Evolutionary conservation across 2,888 invertebrate genomes (phyloP).

Genomic region (Syrista parreyssii): DNA sequence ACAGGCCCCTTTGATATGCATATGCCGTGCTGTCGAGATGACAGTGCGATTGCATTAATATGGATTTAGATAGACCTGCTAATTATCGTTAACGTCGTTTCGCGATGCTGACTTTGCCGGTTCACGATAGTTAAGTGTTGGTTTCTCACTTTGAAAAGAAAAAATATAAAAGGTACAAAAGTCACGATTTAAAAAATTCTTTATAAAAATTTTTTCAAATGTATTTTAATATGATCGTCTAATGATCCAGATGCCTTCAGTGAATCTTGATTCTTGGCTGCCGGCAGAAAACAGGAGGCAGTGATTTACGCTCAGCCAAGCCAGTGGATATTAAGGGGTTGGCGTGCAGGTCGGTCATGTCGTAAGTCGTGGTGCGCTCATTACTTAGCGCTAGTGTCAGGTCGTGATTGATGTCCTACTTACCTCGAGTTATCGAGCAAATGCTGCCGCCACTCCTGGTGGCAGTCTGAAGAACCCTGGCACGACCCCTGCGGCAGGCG

Average conservation of each 20-base stretch:
- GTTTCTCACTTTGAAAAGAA: no score
- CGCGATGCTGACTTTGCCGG: no score
- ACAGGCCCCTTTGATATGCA: slow-evolving; percentile 18
- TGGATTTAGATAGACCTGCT: not conserved
- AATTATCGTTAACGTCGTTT: slow-evolving; percentile 4
- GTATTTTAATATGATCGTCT: no score
- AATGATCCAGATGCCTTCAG: no score
- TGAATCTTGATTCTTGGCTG: no score
- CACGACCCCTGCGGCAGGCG: slow-evolving; percentile 4
- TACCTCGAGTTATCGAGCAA: slow-evolving; percentile 31
- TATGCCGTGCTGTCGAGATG: slow-evolving; percentile 12
- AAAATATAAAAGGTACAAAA: no score
- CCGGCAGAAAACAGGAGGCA: no score
- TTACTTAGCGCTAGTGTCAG: slow-evolving; percentile 27
- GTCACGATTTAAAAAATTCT: no score
- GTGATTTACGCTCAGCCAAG: slow-evolving; percentile 15
- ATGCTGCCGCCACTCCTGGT: slow-evolving; percentile 18
- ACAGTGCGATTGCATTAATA: slow-evolving; percentile 16
- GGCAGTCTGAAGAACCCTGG: slow-evolving; percentile 4
- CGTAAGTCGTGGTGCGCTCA: slow-evolving; percentile 26
- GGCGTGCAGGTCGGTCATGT: slow-evolving; percentile 26
- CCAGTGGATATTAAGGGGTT: slow-evolving; percentile 27
- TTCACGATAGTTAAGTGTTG: no score
- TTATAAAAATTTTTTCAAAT: no score
- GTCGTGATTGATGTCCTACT: slow-evolving; percentile 34